These are phyloP conservation scores for Notothenia coriiceps DNA, from an alignment of 2,113 vertebrate genomes.

Conservation along the genomic window DNA sequence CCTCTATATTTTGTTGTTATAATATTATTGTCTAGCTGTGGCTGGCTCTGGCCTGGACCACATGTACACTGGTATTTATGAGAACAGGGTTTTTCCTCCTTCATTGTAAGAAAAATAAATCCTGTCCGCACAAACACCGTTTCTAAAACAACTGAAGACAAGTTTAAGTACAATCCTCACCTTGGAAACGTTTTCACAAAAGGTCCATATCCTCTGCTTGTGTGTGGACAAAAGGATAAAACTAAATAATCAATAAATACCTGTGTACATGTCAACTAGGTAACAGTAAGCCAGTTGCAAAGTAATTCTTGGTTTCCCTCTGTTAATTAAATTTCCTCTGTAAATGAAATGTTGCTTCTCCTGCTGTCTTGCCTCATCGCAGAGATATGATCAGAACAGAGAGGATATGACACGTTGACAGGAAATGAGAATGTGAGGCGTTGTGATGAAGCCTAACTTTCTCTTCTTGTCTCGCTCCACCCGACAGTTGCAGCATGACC, in stretches of 20 bases:
- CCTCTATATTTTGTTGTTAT: too few species aligned
- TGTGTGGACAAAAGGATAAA: too few species aligned
- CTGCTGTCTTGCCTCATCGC: neutral
- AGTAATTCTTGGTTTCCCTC: neutral
- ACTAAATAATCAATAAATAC: too few species aligned
- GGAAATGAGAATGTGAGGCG: neutral
- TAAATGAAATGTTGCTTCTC: neutral
- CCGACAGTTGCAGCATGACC: slow-evolving; percentile 89
- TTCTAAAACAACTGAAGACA: too few species aligned
- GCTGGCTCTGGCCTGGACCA: neutral
- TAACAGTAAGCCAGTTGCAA: neutral
- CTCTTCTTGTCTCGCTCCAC: neutral
- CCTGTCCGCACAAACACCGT: too few species aligned
- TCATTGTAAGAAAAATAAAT: too few species aligned
- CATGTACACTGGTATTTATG: too few species aligned
- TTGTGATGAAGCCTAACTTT: neutral
- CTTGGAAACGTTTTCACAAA: too few species aligned
- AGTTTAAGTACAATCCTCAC: too few species aligned
- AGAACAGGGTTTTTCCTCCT: too few species aligned
- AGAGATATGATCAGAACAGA: slow-evolving; percentile 8
- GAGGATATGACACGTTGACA: neutral
- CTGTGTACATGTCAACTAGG: too few species aligned
- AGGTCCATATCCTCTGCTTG: too few species aligned
- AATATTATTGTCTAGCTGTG: neutral
- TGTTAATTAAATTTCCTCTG: slow-evolving; percentile 13